Evolutionary conservation across 2,113 vertebrate species (phyloP), one percentile per base, ranked within the genome.

Genomic region (Tragelaphus strepsiceros): DNA sequence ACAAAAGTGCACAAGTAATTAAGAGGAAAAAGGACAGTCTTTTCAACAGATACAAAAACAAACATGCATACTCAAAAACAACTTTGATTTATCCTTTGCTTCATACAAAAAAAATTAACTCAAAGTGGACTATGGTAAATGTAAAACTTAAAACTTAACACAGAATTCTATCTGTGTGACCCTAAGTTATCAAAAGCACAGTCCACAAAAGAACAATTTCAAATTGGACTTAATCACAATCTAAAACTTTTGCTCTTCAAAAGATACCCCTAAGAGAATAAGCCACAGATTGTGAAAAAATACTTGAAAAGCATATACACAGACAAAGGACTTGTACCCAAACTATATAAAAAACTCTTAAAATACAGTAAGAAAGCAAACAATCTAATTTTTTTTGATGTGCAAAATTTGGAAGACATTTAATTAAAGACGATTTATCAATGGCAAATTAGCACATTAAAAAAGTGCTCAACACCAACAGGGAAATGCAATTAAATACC

Each of bases 141-240:
- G 24, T 87, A 87, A 81, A 91, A 49, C n/a, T 85, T 95, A 39
- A 95, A 95, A 84, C 62, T 59, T 26, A 86, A 87, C 24, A 95
- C 5, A 88, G 17, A 30, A 46, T 10, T 80, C 14, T 92, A n/a
- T 16, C 10, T 32, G 12, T 81, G 17, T 95, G 30, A 92, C 28
- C 19, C 12, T 78, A 35, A 39, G 14, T 88, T 32, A 92, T 51
- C n/a, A 61, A 95, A 85, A 67, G 16, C 6, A 87, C 19, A 87
- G 49, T 87, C 35, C 19, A 39, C 19, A 77, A 85, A 88, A 28
- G 24, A 91, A 71, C 7, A 71, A 61, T 56, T 54, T 90, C 30
- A 94, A 87, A 61, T 3, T 91, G 46, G 59, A 87, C 30, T 86
- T 84, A 13, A 86, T 87, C 67, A 86, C 85, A 89, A 90, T 49